These are phyloP conservation scores for Oncorhynchus keta DNA, from an alignment of 2,113 vertebrate genomes.

Conservation along the genomic window DNA sequence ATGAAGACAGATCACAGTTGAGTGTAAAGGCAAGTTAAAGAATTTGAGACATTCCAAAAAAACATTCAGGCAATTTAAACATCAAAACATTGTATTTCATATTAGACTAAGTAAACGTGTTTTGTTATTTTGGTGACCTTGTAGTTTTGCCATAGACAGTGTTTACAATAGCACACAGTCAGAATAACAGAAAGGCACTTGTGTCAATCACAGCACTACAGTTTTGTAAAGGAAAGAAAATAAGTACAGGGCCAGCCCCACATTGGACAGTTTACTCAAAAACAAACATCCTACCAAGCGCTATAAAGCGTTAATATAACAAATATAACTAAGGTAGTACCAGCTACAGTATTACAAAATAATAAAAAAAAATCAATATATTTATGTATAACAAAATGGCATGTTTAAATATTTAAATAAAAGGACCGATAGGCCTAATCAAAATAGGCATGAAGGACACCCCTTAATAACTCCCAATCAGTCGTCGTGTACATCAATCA, in stretches of 20 bases:
- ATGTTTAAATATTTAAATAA: slow-evolving; percentile 66
- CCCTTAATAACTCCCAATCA: slow-evolving; percentile 19
- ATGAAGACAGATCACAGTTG: slow-evolving; percentile 42
- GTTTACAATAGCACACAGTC: slow-evolving; percentile 67
- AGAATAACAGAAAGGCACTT: slow-evolving; percentile 66
- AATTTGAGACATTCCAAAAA: slow-evolving; percentile 56
- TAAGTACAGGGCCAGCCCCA: slow-evolving; percentile 74
- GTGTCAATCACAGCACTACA: slow-evolving; percentile 71
- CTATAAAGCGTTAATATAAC: slow-evolving; percentile 58
- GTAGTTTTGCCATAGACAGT: slow-evolving; percentile 38
- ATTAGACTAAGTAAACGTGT: slow-evolving; percentile 46
- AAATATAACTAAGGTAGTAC: slow-evolving; percentile 81
- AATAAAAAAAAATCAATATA: slow-evolving; percentile 53
- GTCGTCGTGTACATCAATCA: slow-evolving; percentile 21
- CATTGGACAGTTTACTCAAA: slow-evolving; percentile 34
- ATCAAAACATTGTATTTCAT: slow-evolving; percentile 82
- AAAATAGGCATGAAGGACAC: slow-evolving; percentile 37
- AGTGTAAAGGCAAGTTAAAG: neutral
- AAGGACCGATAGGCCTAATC: slow-evolving; percentile 45
- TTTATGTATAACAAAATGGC: slow-evolving; percentile 49
- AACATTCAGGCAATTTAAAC: slow-evolving; percentile 83
- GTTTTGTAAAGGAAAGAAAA: slow-evolving; percentile 65
- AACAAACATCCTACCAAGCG: slow-evolving; percentile 64
- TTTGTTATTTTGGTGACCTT: slow-evolving; percentile 43
- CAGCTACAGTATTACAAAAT: slow-evolving; percentile 84